Evolutionary conservation across 2,797 vertebrate species (phyloP).

Genomic region (Rhynchotus rufescens): DNA sequence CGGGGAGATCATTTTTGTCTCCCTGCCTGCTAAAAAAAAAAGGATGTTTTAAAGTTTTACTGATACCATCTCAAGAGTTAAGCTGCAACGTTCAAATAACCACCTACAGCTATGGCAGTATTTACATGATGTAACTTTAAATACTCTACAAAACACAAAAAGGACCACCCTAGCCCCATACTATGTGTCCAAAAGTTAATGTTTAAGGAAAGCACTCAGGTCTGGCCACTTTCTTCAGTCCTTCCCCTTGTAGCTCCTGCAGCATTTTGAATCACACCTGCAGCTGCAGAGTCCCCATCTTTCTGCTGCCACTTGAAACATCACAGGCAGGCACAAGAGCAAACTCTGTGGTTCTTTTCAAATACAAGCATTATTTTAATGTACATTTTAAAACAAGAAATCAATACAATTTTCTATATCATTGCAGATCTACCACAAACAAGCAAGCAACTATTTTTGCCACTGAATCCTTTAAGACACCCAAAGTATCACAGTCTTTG

Average conservation of each 20-base stretch:
- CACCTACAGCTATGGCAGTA: not conserved
- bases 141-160: not conserved
- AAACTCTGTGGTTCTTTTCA: not conserved
- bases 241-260: not conserved
- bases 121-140: not conserved
- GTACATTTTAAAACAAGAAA: not conserved
- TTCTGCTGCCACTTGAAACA: not conserved
- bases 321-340: not conserved
- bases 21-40: not conserved
- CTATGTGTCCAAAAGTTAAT: accelerated
- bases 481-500: not conserved
- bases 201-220: not conserved
- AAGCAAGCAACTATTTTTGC: not conserved
- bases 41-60: not conserved
- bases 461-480: not conserved
- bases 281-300: not conserved
- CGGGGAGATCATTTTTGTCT: not conserved
- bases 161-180: not conserved
- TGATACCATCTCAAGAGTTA: not conserved
- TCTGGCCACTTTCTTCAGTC: not conserved
- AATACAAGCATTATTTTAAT: not conserved
- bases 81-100: not conserved
- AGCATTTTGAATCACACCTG: not conserved
- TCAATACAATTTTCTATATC: not conserved
- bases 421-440: not conserved